Evolutionary conservation across 1,140 invertebrate species (phyloP).

Genomic region (Drosophila tropicalis): DNA sequence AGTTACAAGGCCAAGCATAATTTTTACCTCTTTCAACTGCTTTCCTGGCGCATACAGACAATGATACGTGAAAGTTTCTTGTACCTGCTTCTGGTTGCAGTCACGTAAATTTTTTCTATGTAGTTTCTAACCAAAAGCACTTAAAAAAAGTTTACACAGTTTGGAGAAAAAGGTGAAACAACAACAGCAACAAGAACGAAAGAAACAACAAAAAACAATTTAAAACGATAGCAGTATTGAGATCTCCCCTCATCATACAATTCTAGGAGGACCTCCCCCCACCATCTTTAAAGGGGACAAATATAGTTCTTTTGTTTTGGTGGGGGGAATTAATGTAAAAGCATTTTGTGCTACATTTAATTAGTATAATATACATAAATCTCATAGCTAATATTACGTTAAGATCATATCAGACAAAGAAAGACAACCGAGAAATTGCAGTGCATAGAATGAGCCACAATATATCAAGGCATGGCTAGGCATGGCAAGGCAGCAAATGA

Average conservation of each 20-base stretch:
- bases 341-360: slow-evolving; percentile 60
- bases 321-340: neutral
- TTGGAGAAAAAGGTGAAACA: slow-evolving; percentile 9
- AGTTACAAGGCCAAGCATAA: slow-evolving; percentile 36
- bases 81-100: slow-evolving; percentile 57
- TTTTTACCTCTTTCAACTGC: slow-evolving; percentile 69
- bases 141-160: slow-evolving; percentile 52
- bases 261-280: no score
- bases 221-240: slow-evolving; percentile 13
- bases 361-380: slow-evolving; percentile 68
- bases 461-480: neutral
- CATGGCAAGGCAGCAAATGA: neutral
- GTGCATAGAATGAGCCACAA: slow-evolving; percentile 4
- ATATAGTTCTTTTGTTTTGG: neutral
- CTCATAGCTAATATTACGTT: slow-evolving; percentile 72
- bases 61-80: slow-evolving; percentile 61
- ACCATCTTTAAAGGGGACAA: slow-evolving; percentile 11
- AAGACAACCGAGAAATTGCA: slow-evolving; percentile 73
- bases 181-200: slow-evolving; percentile 17
- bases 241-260: no score
- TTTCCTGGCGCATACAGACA: slow-evolving; percentile 57
- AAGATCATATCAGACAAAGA: slow-evolving; percentile 64
- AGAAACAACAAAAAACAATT: slow-evolving; percentile 5
- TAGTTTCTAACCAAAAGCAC: slow-evolving; percentile 56
- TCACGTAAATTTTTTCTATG: slow-evolving; percentile 60